Conservation (phyloP, 2,888 invertebrate species). For the Pterobdella sp. region DNA sequence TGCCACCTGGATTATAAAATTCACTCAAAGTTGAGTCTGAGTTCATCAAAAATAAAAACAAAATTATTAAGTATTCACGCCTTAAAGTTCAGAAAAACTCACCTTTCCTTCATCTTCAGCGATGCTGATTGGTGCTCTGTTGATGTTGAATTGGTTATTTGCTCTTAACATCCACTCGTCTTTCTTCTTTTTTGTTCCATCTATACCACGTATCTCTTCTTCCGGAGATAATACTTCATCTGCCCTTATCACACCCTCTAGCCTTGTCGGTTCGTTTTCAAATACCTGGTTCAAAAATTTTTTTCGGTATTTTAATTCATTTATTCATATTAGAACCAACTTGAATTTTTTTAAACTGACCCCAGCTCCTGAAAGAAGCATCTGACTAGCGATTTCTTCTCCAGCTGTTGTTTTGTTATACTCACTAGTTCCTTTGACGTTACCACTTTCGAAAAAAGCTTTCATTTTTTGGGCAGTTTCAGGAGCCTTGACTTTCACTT, state of each 20-base stretch:
- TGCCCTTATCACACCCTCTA: constrained; percentile 33
- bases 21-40: neutral
- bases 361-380: constrained; percentile 15
- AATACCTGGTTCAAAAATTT: constrained; percentile 23
- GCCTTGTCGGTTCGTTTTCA: constrained; percentile 32
- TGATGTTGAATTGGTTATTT: constrained; percentile 16
- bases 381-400: constrained; percentile 14
- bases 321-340: no score
- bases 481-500: constrained; percentile 38
- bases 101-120: constrained; percentile 30
- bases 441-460: constrained; percentile 37
- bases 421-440: constrained; percentile 34
- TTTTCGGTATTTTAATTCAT: neutral
- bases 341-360: no score
- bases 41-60: neutral
- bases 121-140: constrained; percentile 15
- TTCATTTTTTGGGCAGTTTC: constrained; percentile 37
- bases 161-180: constrained; percentile 21
- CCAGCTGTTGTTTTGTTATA: constrained; percentile 31
- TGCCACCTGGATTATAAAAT: constrained; percentile 22
- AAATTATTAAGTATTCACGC: neutral
- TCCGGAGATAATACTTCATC: constrained; percentile 18
- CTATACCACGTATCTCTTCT: constrained; percentile 15
- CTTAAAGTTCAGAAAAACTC: neutral
- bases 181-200: constrained; percentile 10